Evolutionary conservation across 2,113 vertebrate genomes (phyloP).

Genomic region (Pachyramphus minor): DNA sequence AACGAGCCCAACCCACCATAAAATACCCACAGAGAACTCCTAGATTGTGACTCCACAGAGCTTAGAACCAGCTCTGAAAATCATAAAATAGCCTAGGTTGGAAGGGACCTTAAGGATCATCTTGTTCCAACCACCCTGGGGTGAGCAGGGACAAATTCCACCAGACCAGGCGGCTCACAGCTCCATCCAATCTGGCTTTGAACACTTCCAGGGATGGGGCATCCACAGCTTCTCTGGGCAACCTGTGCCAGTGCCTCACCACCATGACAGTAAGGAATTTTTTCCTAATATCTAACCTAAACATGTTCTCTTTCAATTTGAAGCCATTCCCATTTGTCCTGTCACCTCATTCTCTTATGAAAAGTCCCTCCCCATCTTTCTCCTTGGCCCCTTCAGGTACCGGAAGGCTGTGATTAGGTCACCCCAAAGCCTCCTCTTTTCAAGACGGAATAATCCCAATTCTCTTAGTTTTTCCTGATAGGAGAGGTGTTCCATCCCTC

Average conservation of each 20-base stretch:
- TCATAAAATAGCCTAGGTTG: background rate
- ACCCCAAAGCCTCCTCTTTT: background rate
- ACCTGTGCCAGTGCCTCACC: background rate
- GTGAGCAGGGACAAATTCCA: background rate
- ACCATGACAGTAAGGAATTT: background rate
- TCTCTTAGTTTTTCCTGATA: background rate
- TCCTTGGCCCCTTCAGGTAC: background rate
- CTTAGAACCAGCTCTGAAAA: background rate
- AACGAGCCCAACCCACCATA: background rate
- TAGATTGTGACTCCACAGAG: background rate
- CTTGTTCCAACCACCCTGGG: fast-evolving
- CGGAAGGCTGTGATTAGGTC: no score
- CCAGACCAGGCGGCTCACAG: background rate
- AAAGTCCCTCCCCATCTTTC: background rate
- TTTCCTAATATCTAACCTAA: background rate
- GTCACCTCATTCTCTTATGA: background rate
- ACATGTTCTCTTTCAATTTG: background rate
- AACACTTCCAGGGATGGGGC: background rate
- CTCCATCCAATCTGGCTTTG: background rate
- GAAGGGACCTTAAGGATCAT: background rate
- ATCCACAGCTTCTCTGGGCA: background rate
- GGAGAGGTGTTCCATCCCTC: background rate
- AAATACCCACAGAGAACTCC: background rate
- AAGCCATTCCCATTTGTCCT: background rate
- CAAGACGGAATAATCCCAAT: background rate